Evolutionary conservation across 2,797 vertebrate species (phyloP).

Genomic region (Meriones psammophilus): DNA sequence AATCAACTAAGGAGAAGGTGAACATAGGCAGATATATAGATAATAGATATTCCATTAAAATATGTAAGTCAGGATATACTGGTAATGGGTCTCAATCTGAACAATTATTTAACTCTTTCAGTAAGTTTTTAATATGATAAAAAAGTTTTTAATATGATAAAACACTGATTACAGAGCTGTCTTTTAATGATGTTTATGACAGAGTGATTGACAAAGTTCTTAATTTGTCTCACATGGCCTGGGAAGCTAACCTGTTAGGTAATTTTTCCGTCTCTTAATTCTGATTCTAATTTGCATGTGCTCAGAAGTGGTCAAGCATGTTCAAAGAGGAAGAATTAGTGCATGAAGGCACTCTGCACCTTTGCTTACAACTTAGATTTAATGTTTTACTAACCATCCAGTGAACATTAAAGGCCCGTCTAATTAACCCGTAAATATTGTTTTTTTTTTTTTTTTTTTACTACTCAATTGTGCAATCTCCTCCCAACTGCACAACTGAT

Average conservation of each 20-base stretch:
- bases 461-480: slow-evolving; percentile 70
- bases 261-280: slow-evolving; percentile 69
- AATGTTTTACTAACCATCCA: slow-evolving; percentile 30
- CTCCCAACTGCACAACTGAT: slow-evolving; percentile 74
- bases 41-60: background rate
- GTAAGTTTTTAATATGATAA: slow-evolving; percentile 45
- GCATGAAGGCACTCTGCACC: slow-evolving; percentile 66
- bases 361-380: slow-evolving; percentile 52
- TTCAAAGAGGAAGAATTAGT: slow-evolving; percentile 69
- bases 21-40: background rate
- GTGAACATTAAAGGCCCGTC: background rate
- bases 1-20: too few relatives aligned
- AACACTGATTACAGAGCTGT: background rate
- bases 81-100: slow-evolving; percentile 43
- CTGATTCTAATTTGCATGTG: slow-evolving; percentile 86
- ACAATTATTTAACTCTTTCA: slow-evolving; percentile 42
- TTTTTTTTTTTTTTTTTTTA: background rate
- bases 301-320: slow-evolving; percentile 77
- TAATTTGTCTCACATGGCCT: slow-evolving; percentile 76
- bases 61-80: background rate
- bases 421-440: background rate
- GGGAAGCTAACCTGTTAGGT: slow-evolving; percentile 82
- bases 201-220: slow-evolving; percentile 48
- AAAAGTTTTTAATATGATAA: slow-evolving; percentile 50
- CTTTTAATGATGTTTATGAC: slow-evolving; percentile 62